Percentiles rank a stretch among this genome's conserved stretches.
These are phyloP conservation scores for Ursus arctos DNA, from an alignment of 2,113 vertebrate genomes.

Conservation along the genomic window DNA sequence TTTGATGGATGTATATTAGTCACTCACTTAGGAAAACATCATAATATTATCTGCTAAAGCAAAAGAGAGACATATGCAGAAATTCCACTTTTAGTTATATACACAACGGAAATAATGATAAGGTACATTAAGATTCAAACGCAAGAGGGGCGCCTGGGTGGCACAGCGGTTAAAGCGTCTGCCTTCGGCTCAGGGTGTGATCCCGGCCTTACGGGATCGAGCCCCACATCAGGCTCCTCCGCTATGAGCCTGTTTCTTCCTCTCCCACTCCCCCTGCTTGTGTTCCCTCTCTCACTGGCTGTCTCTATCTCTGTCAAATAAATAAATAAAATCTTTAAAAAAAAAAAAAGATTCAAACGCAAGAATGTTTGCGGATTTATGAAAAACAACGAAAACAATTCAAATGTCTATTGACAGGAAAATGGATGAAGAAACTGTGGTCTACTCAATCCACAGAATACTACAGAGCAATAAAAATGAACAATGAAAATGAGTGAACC, in stretches of 20 bases:
- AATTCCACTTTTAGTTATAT: neutral
- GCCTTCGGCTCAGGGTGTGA: too few relatives aligned
- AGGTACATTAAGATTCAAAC: neutral
- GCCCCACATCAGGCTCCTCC: too few relatives aligned
- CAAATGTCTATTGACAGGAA: neutral
- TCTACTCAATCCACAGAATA: conserved; percentile 10
- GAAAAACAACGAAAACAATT: neutral
- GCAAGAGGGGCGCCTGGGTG: neutral
- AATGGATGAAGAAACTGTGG: neutral
- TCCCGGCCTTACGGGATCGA: too few relatives aligned
- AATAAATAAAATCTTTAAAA: too few relatives aligned
- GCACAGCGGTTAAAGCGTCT: too few relatives aligned
- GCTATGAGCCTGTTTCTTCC: too few relatives aligned
- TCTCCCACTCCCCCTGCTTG: too few relatives aligned
- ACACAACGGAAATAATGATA: neutral
- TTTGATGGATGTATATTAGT: neutral
- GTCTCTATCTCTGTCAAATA: too few relatives aligned
- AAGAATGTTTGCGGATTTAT: neutral
- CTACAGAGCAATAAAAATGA: neutral
- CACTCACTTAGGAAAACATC: neutral
- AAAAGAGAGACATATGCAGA: neutral
- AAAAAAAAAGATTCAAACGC: neutral
- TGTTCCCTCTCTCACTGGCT: too few relatives aligned
- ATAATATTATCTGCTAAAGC: neutral
- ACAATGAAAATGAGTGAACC: neutral